Evolutionary conservation across 1,140 invertebrate genomes (phyloP), one percentile per base, ranked within the genome.

Genomic region (Sitobion miscanthi): DNA sequence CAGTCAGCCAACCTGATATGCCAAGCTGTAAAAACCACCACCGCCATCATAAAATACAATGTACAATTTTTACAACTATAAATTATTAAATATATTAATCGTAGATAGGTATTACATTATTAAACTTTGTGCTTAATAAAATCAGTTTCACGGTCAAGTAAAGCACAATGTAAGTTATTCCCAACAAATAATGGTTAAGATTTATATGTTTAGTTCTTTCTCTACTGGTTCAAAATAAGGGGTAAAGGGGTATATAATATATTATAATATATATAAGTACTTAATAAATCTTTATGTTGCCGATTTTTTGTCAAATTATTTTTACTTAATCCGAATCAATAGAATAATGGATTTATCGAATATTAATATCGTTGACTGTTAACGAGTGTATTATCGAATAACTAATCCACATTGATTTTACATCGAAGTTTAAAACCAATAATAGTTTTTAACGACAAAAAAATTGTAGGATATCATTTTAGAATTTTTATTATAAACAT

Each of bases 1-100:
- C 97, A 96, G 98, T 97, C 96, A 98, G 96, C 97, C 97, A 98
- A 95, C 97, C 97, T 95, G 97, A 96, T 95, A 97, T 96, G 95
- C 96, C 97, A 96, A 98, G 97, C 97, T 98, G 97, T 96, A 98
- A 97, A 96, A 93, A 86, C 91, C 91, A 93, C 91, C 91, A 93
- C 91, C 91, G 57, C 91, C 91, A 93, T 83, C 82, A 93, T 85
- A 93, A 83, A 86, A 77, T 77, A n/a, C 57, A 93, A 85, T 93
- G 47, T 93, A 93, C 91, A 93, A 86, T 85, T 85, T 93, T 93
- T 93, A 93, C 91, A 85, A 25, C 91, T 38, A 92, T 77, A 86
- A 30, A 57, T 57, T 93, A 86, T 54, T 42, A 86, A 54, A 54
- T 38, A 54, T 57, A 52, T 92, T 52, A 82, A 83, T 54, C 7